A percentile compares a stretch with the other conserved stretches of the same genome.
Evolutionary conservation across 2,888 invertebrate genomes (phyloP).

Genomic region (Pseudococcus viburni): DNA sequence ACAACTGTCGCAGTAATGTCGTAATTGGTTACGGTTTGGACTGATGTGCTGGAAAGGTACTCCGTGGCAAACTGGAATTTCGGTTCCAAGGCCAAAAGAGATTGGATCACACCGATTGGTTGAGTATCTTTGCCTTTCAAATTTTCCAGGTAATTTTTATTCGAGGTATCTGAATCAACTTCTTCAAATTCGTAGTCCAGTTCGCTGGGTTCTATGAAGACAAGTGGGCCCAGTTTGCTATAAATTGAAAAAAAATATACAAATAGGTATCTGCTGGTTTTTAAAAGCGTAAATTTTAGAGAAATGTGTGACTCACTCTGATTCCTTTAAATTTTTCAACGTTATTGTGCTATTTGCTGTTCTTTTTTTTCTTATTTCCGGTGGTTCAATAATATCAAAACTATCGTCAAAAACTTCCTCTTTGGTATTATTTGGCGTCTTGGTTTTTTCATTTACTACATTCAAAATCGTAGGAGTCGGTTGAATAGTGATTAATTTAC

Average conservation of each 20-base stretch:
- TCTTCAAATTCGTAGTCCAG: not conserved
- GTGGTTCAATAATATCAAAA: conserved; percentile 1
- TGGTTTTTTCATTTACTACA: not conserved
- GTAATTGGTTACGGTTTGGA: not conserved
- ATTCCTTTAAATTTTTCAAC: not conserved
- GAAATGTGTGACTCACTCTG: not conserved
- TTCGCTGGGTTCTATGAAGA: not conserved
- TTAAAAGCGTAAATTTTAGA: not conserved
- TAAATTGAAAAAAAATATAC: not conserved
- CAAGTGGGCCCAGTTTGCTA: not conserved
- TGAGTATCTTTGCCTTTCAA: not conserved
- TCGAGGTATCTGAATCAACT: not conserved
- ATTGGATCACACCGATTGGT: not conserved
- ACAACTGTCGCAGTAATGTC: not conserved
- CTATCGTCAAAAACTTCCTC: not conserved
- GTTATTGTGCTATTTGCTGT: not conserved
- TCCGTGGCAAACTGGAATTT: not conserved
- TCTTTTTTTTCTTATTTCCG: not conserved
- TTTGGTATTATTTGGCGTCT: not conserved
- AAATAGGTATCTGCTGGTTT: not conserved
- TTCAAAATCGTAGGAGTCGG: not conserved
- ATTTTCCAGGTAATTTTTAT: not conserved
- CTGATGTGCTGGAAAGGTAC: not conserved
- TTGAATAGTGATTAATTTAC: not conserved
- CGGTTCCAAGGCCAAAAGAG: not conserved